phyloP scores from a whole-genome alignment of 2,888 invertebrate genomes.

The Macaria liturata region DNA sequence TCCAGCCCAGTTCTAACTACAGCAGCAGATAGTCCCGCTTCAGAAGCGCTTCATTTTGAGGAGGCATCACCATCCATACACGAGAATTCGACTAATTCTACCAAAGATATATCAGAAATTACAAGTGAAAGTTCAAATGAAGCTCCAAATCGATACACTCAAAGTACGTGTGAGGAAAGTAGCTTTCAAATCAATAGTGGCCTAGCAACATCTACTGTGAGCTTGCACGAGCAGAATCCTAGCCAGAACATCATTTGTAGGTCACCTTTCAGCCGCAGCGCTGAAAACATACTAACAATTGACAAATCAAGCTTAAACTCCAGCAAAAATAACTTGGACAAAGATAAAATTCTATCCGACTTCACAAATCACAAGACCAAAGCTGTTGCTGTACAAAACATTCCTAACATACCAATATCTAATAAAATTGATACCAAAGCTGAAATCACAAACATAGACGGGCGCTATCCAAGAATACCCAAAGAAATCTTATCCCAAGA shows the following conservation, averaged over 20 bases:
- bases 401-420: slow-evolving; percentile 36
- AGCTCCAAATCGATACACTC: slow-evolving; percentile 17
- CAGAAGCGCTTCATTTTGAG: slow-evolving; percentile 37
- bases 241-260: slow-evolving; percentile 44
- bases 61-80: slow-evolving; percentile 31
- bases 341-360: slow-evolving; percentile 61
- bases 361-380: slow-evolving; percentile 62
- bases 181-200: slow-evolving; percentile 36
- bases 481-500: slow-evolving; percentile 73
- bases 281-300: slow-evolving; percentile 60
- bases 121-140: slow-evolving; percentile 22
- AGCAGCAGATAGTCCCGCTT: slow-evolving; percentile 39
- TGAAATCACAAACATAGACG: slow-evolving; percentile 39
- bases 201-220: slow-evolving; percentile 60
- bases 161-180: slow-evolving; percentile 7
- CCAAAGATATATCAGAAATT: slow-evolving; percentile 38
- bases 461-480: slow-evolving; percentile 56
- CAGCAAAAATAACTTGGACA: slow-evolving; percentile 53
- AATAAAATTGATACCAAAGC: slow-evolving; percentile 40
- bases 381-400: slow-evolving; percentile 60
- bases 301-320: slow-evolving; percentile 33
- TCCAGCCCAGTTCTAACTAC: slow-evolving; percentile 45
- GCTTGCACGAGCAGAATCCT: slow-evolving; percentile 54
- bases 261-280: slow-evolving; percentile 60
- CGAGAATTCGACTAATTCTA: slow-evolving; percentile 36